These are phyloP conservation scores for Nesogale talazaci DNA, from an alignment of 2,113 vertebrate genomes.

Conservation along the genomic window DNA sequence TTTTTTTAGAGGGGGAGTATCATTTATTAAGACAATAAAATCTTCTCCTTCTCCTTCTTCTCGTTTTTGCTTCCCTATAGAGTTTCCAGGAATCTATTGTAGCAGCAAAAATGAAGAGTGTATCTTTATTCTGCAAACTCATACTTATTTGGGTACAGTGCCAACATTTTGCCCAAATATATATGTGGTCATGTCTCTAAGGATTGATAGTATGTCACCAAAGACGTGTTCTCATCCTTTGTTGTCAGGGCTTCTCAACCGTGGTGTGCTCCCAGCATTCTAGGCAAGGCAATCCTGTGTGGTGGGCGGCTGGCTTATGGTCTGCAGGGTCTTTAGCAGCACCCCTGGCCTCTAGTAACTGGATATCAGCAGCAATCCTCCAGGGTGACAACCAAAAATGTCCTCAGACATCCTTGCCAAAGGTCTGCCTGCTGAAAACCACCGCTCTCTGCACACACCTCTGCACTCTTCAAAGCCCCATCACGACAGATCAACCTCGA, in stretches of 20 bases:
- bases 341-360: not conserved
- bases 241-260: not conserved
- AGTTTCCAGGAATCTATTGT: constrained; percentile 6
- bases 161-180: not conserved
- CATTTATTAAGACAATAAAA: not conserved
- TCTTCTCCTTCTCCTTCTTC: not conserved
- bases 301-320: not conserved
- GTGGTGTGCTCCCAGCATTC: not conserved
- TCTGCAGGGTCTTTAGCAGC: not conserved
- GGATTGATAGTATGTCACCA: not conserved
- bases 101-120: no score
- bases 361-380: not conserved
- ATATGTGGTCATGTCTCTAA: not conserved
- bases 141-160: not conserved
- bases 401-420: not conserved
- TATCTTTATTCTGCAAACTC: no score
- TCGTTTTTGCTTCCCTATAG: not conserved
- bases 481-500: not conserved
- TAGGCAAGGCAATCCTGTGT: no score
- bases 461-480: not conserved
- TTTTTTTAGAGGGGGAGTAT: no score
- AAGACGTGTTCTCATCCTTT: constrained; percentile 37
- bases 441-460: not conserved
- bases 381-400: not conserved
- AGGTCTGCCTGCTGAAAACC: not conserved